A percentile compares a stretch with the other conserved stretches of the same genome.
Conservation (phyloP, 37 sponge, comb jelly and placozoan species). For the Agelas oroides region DNA sequence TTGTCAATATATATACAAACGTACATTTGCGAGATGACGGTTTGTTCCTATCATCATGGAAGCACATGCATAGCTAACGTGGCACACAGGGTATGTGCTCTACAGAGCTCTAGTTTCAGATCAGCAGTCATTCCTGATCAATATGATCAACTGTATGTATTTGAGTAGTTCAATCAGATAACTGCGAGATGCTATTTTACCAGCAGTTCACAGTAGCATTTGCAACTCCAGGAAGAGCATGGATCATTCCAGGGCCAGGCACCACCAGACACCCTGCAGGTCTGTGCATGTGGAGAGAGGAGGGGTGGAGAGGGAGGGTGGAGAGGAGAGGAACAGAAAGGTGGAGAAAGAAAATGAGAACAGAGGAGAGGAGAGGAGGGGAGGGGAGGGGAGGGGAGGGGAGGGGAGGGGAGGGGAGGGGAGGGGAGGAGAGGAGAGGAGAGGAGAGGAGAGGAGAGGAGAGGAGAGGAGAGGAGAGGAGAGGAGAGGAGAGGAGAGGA, state of each 20-base stretch:
- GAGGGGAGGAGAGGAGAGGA: too few relatives aligned
- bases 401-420: not conserved
- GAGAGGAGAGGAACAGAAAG: not conserved
- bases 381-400: not conserved
- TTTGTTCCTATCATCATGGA: too few relatives aligned
- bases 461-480: too few relatives aligned
- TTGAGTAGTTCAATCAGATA: too few relatives aligned
- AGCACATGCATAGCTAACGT: too few relatives aligned
- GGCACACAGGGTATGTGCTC: too few relatives aligned
- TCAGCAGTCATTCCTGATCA: too few relatives aligned
- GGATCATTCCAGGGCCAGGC: constrained; percentile 92
- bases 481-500: too few relatives aligned
- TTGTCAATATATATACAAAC: too few relatives aligned
- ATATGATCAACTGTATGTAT: not conserved
- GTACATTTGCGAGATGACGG: too few relatives aligned
- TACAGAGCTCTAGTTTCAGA: too few relatives aligned
- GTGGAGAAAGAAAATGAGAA: not conserved
- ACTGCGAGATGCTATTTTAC: constrained; percentile 6
- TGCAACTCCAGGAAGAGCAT: constrained; percentile 93
- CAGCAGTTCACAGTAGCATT: constrained; percentile 95
- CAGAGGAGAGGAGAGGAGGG: not conserved
- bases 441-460: too few relatives aligned
- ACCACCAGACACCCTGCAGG: constrained; percentile 92
- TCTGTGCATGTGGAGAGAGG: constrained; percentile 30
- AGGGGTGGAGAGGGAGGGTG: constrained; percentile 6